Evolutionary conservation across 1,140 invertebrate species (phyloP).

Genomic region (Apocrypta bakeri): DNA sequence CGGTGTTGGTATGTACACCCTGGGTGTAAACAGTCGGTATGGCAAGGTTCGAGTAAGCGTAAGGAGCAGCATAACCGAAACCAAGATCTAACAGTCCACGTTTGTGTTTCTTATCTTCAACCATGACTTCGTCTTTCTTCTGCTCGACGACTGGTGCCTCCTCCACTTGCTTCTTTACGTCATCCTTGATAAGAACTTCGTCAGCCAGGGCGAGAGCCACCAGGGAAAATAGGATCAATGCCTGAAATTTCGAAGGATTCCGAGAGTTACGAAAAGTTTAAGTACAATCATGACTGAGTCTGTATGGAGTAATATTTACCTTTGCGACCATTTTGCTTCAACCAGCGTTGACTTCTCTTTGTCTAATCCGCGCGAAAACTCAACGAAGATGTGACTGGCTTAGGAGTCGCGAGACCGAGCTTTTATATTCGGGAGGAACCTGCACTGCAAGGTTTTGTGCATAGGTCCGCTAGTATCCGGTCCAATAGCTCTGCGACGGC

Average conservation of each 20-base stretch:
- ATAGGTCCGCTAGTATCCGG: slow-evolving; percentile 35
- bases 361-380: background rate
- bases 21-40: slow-evolving; percentile 38
- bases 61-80: slow-evolving; percentile 56
- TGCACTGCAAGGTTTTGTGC: slow-evolving; percentile 36
- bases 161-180: slow-evolving; percentile 48
- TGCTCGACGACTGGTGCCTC: slow-evolving; percentile 49
- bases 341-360: too few species aligned
- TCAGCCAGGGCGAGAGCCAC: slow-evolving; percentile 62
- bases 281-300: too few species aligned
- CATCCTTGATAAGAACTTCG: too few species aligned
- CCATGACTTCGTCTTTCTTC: slow-evolving; percentile 43
- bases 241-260: slow-evolving; percentile 49
- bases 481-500: background rate
- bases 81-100: slow-evolving; percentile 65
- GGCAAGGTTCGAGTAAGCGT: background rate
- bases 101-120: slow-evolving; percentile 61
- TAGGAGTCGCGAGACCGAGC: slow-evolving; percentile 46
- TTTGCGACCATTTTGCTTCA: slow-evolving; percentile 21
- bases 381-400: slow-evolving; percentile 29
- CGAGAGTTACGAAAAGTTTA: background rate
- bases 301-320: too few species aligned
- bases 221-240: slow-evolving; percentile 61
- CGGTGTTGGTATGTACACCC: slow-evolving; percentile 55
- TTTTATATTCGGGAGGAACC: slow-evolving; percentile 69